phyloP scores from a whole-genome alignment of 2,113 vertebrate genomes.

The Thamnophis sirtalis region DNA sequence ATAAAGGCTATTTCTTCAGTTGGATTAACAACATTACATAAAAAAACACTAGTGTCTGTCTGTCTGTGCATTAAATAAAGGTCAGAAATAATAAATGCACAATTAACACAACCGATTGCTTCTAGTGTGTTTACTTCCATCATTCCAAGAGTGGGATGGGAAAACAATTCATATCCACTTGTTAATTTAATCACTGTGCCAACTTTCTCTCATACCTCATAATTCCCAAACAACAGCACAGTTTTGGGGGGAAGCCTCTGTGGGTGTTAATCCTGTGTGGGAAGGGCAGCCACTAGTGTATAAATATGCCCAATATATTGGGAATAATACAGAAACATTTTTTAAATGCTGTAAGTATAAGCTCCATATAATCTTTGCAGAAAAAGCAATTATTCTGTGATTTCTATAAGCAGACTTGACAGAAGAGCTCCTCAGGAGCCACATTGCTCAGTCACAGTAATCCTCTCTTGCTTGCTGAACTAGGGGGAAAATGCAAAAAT shows the following conservation, averaged over 20 bases:
- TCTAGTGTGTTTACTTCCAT: not conserved
- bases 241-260: not conserved
- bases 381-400: slow-evolving; percentile 1
- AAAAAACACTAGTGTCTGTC: not conserved
- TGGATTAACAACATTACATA: not conserved
- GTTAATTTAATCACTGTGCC: not conserved
- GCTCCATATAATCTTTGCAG: slow-evolving; percentile 3
- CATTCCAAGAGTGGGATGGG: not conserved
- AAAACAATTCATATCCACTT: not conserved
- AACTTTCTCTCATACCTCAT: not conserved
- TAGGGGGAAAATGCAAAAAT: not conserved
- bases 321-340: not conserved
- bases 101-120: not conserved
- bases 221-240: not conserved
- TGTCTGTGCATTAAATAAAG: not conserved
- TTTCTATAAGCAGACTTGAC: slow-evolving; percentile 4
- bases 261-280: not conserved
- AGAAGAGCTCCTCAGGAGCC: not conserved
- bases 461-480: slow-evolving; percentile 19
- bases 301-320: not conserved
- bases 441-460: not conserved
- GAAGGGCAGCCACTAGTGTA: not conserved
- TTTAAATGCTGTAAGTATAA: not conserved
- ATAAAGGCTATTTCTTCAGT: not conserved
- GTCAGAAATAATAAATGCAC: not conserved